Conservation (phyloP, 2,888 invertebrate genomes). For the Bruchidius siliquastri region DNA sequence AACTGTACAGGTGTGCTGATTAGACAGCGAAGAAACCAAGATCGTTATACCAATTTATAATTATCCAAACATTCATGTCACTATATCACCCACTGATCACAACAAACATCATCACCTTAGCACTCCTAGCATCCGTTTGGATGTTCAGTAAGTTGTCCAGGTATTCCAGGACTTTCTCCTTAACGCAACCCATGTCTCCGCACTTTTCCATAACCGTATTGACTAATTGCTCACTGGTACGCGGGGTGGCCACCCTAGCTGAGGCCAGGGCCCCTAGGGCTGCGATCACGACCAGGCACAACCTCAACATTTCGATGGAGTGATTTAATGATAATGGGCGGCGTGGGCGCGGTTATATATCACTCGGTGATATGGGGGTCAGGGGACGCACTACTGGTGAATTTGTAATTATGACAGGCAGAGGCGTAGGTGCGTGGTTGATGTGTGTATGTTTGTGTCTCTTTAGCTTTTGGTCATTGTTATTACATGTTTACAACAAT, state of each 20-base stretch:
- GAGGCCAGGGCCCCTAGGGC: slow-evolving; percentile 37
- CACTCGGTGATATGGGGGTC: slow-evolving; percentile 47
- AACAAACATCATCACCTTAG: slow-evolving; percentile 31
- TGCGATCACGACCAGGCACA: slow-evolving; percentile 47
- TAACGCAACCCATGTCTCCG: slow-evolving; percentile 68
- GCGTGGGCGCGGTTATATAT: slow-evolving; percentile 65
- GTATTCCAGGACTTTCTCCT: slow-evolving; percentile 71
- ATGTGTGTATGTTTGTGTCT: slow-evolving; percentile 10
- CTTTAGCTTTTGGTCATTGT: slow-evolving; percentile 20
- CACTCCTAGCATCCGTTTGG: slow-evolving; percentile 57
- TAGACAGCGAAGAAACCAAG: too few relatives aligned
- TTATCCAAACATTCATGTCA: neutral
- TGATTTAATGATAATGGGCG: slow-evolving; percentile 33
- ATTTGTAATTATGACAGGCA: slow-evolving; percentile 15
- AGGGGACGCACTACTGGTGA: slow-evolving; percentile 41
- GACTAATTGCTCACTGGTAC: slow-evolving; percentile 63
- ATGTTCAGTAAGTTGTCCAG: slow-evolving; percentile 67
- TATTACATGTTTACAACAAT: too few relatives aligned
- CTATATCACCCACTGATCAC: neutral
- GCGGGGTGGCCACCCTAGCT: slow-evolving; percentile 17
- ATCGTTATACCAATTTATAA: neutral
- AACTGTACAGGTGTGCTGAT: slow-evolving; percentile 10
- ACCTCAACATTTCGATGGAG: slow-evolving; percentile 38
- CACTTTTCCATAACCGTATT: slow-evolving; percentile 70
- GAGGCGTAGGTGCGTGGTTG: slow-evolving; percentile 8